phyloP scores from a whole-genome alignment of 1,140 invertebrate species.

The Bombus fervidus region DNA sequence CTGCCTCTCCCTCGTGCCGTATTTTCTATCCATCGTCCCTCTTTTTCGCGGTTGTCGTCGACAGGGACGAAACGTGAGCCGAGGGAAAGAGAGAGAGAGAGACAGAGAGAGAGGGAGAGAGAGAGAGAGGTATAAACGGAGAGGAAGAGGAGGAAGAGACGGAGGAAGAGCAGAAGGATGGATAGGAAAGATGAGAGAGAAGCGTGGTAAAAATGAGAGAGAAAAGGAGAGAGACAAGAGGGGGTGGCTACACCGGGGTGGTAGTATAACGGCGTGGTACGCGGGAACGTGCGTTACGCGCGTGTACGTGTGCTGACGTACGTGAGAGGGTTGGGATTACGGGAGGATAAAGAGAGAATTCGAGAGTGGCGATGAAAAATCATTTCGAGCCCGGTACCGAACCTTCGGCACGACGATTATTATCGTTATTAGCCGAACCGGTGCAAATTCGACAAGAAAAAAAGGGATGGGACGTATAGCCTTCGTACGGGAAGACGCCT shows the following conservation, averaged over 20 bases:
- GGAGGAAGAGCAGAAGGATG: not conserved
- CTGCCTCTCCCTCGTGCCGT: constrained; percentile 21
- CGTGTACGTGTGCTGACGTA: constrained; percentile 34
- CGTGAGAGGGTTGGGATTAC: constrained; percentile 57
- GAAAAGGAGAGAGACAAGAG: not conserved
- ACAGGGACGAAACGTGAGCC: constrained; percentile 24
- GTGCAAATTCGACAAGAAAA: not conserved
- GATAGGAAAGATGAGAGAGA: not conserved
- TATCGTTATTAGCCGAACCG: constrained; percentile 55
- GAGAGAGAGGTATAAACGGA: not conserved
- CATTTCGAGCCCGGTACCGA: constrained; percentile 54
- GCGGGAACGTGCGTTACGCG: not conserved
- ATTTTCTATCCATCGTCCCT: constrained; percentile 46
- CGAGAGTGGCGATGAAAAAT: constrained; percentile 67
- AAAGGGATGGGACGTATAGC: no score
- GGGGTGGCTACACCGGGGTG: not conserved
- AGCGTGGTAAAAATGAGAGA: not conserved
- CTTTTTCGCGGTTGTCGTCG: constrained; percentile 53
- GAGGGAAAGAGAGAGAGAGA: constrained; percentile 13
- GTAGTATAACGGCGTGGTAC: not conserved
- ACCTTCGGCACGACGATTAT: constrained; percentile 47
- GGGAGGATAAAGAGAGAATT: constrained; percentile 62
- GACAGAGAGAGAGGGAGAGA: constrained; percentile 14
- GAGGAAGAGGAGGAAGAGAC: not conserved
- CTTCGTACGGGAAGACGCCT: not conserved